Percentiles rank a stretch among this genome's conserved stretches.
Evolutionary conservation across 2,797 vertebrate genomes (phyloP).

Genomic region (Pygocentrus nattereri): DNA sequence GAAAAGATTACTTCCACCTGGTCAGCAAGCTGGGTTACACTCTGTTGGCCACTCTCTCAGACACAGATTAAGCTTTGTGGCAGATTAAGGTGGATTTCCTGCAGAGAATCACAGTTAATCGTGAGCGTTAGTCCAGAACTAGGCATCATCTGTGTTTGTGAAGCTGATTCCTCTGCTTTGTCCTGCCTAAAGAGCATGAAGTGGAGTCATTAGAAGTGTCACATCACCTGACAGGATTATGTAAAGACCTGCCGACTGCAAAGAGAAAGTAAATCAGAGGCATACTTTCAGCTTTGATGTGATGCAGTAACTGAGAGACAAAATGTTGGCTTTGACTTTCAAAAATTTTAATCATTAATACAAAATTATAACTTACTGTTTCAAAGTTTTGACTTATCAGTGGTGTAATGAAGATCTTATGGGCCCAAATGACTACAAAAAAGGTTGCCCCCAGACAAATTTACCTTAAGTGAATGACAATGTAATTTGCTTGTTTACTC

Average conservation of each 20-base stretch:
- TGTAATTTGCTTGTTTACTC: too few relatives aligned
- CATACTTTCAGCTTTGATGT: neutral
- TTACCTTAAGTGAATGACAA: too few relatives aligned
- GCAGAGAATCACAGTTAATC: neutral
- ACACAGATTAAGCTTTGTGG: neutral
- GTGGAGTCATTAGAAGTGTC: neutral
- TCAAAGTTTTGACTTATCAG: too few relatives aligned
- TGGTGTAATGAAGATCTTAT: too few relatives aligned
- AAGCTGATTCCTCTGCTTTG: too few relatives aligned
- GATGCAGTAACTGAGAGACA: neutral
- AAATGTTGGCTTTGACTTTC: too few relatives aligned
- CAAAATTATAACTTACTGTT: too few relatives aligned
- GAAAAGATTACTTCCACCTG: neutral
- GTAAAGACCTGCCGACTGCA: neutral
- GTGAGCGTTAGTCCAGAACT: neutral
- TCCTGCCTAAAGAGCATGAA: neutral
- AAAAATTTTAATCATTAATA: too few relatives aligned
- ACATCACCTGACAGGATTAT: slow-evolving; percentile 2
- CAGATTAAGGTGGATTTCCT: neutral
- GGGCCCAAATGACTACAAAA: too few relatives aligned
- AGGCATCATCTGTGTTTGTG: slow-evolving; percentile 27
- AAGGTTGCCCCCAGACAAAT: too few relatives aligned
- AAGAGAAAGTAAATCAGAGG: neutral
- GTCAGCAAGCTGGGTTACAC: neutral
- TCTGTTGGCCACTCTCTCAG: neutral